Percentiles rank a stretch among this genome's conserved stretches.
These are phyloP conservation scores for Amblyopsis hoosieri DNA, from an alignment of 2,797 vertebrate species.

Conservation along the genomic window DNA sequence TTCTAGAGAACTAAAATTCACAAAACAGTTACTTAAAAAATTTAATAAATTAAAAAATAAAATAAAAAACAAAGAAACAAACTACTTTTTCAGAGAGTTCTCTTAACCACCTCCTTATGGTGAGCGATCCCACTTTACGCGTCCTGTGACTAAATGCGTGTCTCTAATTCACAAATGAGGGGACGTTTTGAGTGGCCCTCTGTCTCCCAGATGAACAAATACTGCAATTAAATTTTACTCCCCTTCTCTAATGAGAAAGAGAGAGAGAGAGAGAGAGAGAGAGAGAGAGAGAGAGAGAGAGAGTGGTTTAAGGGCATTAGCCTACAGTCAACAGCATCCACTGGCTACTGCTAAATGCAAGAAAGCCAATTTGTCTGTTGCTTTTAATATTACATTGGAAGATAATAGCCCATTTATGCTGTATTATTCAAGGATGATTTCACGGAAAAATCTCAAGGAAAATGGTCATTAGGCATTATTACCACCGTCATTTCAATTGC, in stretches of 20 bases:
- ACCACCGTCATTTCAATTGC: constrained; percentile 62
- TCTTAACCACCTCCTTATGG: constrained; percentile 74
- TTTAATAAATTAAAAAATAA: constrained; percentile 61
- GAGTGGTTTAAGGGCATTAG: constrained; percentile 94
- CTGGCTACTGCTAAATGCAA: constrained; percentile 83
- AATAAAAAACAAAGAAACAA: constrained; percentile 77
- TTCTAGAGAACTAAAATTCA: too few species aligned
- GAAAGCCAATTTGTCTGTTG: constrained; percentile 81
- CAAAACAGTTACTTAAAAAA: background rate
- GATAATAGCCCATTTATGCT: constrained; percentile 83
- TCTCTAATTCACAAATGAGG: constrained; percentile 92
- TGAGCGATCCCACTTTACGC: constrained; percentile 68
- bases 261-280: constrained; percentile 85
- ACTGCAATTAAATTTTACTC: constrained; percentile 89
- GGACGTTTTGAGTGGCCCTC: constrained; percentile 93
- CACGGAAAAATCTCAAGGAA: constrained; percentile 79
- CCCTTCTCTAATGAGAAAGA: constrained; percentile 75
- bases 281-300: constrained; percentile 80
- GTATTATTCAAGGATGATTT: constrained; percentile 84
- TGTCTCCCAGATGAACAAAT: constrained; percentile 90
- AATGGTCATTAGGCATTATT: constrained; percentile 62
- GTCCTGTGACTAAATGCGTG: constrained; percentile 84
- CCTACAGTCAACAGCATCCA: constrained; percentile 79
- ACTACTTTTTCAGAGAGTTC: constrained; percentile 75
- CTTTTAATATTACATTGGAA: constrained; percentile 85